Evolutionary conservation across 1,140 invertebrate genomes (phyloP), one percentile per base, ranked within the genome.

Genomic region (Platorchestia sp.): DNA sequence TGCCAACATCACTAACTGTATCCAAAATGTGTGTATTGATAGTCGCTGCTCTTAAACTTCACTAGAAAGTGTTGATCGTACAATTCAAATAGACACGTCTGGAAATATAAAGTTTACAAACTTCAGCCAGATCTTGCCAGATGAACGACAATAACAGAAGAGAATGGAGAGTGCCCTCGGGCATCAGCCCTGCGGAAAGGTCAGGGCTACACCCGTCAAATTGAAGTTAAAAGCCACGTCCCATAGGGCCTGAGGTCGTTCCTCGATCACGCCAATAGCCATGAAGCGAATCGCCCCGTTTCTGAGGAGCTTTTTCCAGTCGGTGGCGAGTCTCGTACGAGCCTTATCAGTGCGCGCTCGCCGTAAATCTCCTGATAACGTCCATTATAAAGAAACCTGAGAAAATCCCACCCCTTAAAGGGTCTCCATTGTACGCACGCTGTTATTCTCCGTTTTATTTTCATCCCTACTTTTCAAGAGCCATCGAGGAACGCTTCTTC

Each of bases 301-400:
- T 45, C 45, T 93, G 36, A 93, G 40, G 22, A 45, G 91, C 41
- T 93, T 93, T 93, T 93, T 93, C 59, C 91, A 93, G 43, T 40
- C 3, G 91, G 91, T 36, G 59, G 41, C 43, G 91, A 47, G 91
- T 44, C 45, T 45, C 91, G 91, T 93, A 19, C 7, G 91, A 10
- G 14, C 41, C 91, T 93, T 93, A 93, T 93, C 91, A 44, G 91
- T 44, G 91, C 41, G 91, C 91, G 91, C 91, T 47, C 91, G 36
- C 91, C 91, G 91, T 93, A 93, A 93, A 93, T 93, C 91, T 93
- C 16, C 91, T 93, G 91, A 93, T 93, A 93, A 93, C 91, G 91
- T 93, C 91, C 91, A 93, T 93, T 93, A 93, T 93, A 93, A 93
- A 93, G 91, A 45, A 93, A 93, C 91, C 91, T 47, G 91, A 93